Evolutionary conservation across 2,888 invertebrate genomes (phyloP).

Genomic region (Enoplolaimus lenunculus): DNA sequence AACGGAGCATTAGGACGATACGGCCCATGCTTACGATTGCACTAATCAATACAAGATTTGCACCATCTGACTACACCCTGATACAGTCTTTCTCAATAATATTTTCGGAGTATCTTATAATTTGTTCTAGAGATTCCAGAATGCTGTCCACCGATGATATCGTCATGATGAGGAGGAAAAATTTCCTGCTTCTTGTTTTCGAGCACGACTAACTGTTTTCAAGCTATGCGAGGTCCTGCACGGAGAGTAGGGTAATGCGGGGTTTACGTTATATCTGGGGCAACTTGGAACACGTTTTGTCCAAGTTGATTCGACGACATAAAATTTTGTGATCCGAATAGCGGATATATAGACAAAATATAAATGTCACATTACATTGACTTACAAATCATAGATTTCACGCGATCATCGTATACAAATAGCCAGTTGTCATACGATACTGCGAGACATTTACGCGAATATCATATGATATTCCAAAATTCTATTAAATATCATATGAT

Average conservation of each 20-base stretch:
- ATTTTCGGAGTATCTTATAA: conserved; percentile 20
- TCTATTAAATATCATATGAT: no score
- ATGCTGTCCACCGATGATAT: conserved; percentile 25
- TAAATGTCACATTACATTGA: no score
- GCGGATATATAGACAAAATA: no score
- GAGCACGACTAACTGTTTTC: conserved; percentile 14
- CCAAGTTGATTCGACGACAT: no score
- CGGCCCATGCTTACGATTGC: conserved; percentile 21
- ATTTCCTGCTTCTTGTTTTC: not conserved
- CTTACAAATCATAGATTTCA: no score
- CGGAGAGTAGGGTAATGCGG: not conserved
- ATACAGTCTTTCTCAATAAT: conserved; percentile 26
- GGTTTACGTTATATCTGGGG: no score
- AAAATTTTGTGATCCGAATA: no score
- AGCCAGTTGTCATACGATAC: no score
- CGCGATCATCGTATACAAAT: no score
- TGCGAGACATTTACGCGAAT: no score
- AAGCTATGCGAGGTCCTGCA: not conserved
- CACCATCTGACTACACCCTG: conserved; percentile 20
- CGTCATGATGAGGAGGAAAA: conserved; percentile 20
- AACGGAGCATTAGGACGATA: conserved; percentile 19
- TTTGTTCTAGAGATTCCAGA: conserved; percentile 25
- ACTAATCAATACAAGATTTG: conserved; percentile 25
- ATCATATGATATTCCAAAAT: no score
- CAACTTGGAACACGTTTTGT: no score